Percentiles rank a stretch among this genome's conserved stretches.
phyloP scores from a whole-genome alignment of 2,797 vertebrate genomes.

The Eupleurogrammus muticus region DNA sequence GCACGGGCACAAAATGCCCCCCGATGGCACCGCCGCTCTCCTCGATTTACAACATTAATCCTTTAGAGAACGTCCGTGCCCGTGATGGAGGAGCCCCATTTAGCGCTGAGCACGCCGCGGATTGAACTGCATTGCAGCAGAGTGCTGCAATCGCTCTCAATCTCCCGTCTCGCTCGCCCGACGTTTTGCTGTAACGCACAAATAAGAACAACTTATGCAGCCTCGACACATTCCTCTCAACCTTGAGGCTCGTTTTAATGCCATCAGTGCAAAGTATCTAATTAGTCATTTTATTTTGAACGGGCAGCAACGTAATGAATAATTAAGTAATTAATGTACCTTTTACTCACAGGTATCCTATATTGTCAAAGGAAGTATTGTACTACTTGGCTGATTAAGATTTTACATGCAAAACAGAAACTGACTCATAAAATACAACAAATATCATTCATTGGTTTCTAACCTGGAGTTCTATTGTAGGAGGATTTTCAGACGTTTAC shows the following conservation, averaged over 20 bases:
- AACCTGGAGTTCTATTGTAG: not conserved
- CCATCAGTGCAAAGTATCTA: not conserved
- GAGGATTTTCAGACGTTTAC: not conserved
- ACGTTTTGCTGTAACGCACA: constrained; percentile 44
- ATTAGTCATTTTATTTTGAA: not conserved
- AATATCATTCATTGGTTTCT: not conserved
- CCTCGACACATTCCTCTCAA: constrained; percentile 22
- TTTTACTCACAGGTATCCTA: too few species aligned
- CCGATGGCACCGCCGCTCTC: not conserved
- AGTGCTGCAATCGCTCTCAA: constrained; percentile 54
- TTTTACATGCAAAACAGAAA: not conserved
- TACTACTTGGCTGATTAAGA: not conserved
- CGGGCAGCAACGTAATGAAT: not conserved
- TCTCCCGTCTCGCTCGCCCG: constrained; percentile 34
- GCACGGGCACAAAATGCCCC: constrained; percentile 7
- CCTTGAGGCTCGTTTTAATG: constrained; percentile 7
- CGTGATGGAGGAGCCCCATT: constrained; percentile 66
- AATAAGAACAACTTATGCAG: constrained; percentile 48
- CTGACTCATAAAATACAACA: not conserved
- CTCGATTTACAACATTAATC: constrained; percentile 54
- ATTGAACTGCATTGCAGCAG: constrained; percentile 68
- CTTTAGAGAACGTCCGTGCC: constrained; percentile 36
- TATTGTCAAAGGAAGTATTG: not conserved
- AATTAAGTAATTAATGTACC: not conserved
- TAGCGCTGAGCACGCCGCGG: constrained; percentile 60